phyloP scores from a whole-genome alignment of 2,113 vertebrate genomes.

The Coptodon rendalli region DNA sequence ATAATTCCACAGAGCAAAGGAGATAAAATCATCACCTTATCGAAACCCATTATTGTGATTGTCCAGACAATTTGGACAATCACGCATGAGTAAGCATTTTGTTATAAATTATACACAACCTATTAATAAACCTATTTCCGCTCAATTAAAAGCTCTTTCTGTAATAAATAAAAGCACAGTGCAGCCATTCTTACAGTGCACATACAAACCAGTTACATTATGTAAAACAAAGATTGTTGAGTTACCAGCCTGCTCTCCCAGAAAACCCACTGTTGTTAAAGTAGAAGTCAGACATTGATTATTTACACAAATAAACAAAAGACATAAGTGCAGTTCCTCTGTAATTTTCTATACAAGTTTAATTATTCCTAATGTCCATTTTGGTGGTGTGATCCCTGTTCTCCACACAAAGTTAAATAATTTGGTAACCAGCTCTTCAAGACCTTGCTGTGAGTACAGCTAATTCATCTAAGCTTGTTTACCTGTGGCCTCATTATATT shows the following conservation, averaged over 20 bases:
- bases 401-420: not conserved
- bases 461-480: not conserved
- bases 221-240: not conserved
- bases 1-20: not conserved
- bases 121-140: not conserved
- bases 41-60: rapidly evolving
- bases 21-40: not conserved
- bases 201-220: not conserved
- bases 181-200: not conserved
- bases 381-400: not conserved
- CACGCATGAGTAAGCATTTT: not conserved
- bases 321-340: not conserved
- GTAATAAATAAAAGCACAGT: not conserved
- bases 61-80: rapidly evolving
- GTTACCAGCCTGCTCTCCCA: not conserved
- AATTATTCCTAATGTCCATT: not conserved
- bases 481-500: not conserved
- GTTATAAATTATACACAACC: not conserved
- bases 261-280: not conserved
- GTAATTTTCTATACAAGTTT: not conserved
- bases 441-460: not conserved
- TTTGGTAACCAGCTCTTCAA: not conserved
- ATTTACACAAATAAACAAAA: not conserved
- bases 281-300: not conserved
- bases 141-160: not conserved